phyloP scores from a whole-genome alignment of 2,888 invertebrate genomes.

The Oxyteleia sp. region DNA sequence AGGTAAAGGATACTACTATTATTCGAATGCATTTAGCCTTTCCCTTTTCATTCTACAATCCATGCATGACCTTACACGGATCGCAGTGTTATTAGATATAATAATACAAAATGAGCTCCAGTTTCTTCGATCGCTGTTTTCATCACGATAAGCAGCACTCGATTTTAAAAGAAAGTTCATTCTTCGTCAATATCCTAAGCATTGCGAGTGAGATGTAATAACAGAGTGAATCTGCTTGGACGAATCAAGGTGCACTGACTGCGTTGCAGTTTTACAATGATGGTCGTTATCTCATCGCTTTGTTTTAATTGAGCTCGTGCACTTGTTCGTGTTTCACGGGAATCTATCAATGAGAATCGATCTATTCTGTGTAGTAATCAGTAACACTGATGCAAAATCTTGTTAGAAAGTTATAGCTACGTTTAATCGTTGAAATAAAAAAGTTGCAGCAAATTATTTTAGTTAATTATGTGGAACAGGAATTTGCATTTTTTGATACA shows the following conservation, averaged over 20 bases:
- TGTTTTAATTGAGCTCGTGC: conserved; percentile 41
- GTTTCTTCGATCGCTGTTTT: conserved; percentile 61
- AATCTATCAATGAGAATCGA: too few relatives aligned
- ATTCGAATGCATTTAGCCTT: conserved; percentile 58
- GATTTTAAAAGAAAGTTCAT: conserved; percentile 59
- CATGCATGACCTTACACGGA: conserved; percentile 63
- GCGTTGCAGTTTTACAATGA: conserved; percentile 11
- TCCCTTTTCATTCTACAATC: conserved; percentile 68
- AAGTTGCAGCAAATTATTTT: too few relatives aligned
- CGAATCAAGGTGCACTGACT: conserved; percentile 22
- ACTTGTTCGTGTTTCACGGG: neutral
- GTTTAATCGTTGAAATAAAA: too few relatives aligned
- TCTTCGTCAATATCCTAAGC: conserved; percentile 28
- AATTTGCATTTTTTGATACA: too few relatives aligned
- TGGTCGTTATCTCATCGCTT: conserved; percentile 39
- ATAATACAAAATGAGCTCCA: conserved; percentile 57
- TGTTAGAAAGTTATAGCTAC: too few relatives aligned
- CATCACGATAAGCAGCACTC: conserved; percentile 52
- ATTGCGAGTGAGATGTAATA: conserved; percentile 49
- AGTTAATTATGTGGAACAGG: too few relatives aligned
- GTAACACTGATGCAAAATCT: too few relatives aligned
- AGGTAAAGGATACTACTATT: conserved; percentile 72
- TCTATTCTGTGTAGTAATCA: too few relatives aligned
- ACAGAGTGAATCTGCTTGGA: conserved; percentile 11
- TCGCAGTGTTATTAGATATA: conserved; percentile 53